phyloP scores from a whole-genome alignment of 1,140 invertebrate species.

The Wiebesia pumilae region DNA sequence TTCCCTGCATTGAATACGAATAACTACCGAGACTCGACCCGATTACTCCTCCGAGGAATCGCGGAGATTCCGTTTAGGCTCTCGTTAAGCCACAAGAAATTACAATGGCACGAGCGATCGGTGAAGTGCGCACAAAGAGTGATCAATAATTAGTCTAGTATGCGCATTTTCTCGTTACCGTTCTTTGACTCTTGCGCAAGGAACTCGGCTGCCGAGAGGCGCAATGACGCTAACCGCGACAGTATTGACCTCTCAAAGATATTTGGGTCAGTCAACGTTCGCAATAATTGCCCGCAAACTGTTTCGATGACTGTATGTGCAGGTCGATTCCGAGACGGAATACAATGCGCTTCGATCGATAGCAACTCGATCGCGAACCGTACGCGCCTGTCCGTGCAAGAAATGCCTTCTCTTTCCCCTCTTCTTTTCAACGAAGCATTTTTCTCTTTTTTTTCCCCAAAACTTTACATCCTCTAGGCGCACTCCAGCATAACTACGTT shows the following conservation, averaged over 20 bases:
- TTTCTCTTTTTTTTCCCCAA: background rate
- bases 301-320: background rate
- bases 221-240: background rate
- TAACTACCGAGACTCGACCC: background rate
- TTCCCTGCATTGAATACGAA: too few species aligned
- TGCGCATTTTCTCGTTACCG: background rate
- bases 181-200: background rate
- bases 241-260: background rate
- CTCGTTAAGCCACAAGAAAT: background rate
- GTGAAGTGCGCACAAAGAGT: background rate
- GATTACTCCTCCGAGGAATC: background rate
- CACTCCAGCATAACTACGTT: too few species aligned
- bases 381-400: too few species aligned
- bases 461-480: background rate
- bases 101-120: background rate
- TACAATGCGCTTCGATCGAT: too few species aligned
- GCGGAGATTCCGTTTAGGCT: background rate
- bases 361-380: too few species aligned
- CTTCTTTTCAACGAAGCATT: background rate
- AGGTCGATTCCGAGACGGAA: too few species aligned
- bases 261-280: conserved; percentile 24
- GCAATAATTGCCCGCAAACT: background rate
- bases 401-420: too few species aligned
- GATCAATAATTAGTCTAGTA: background rate
- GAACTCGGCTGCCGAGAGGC: background rate